These are phyloP conservation scores for Acanthococcus lagerstroemiae DNA, from an alignment of 2,888 invertebrate genomes.

Conservation along the genomic window DNA sequence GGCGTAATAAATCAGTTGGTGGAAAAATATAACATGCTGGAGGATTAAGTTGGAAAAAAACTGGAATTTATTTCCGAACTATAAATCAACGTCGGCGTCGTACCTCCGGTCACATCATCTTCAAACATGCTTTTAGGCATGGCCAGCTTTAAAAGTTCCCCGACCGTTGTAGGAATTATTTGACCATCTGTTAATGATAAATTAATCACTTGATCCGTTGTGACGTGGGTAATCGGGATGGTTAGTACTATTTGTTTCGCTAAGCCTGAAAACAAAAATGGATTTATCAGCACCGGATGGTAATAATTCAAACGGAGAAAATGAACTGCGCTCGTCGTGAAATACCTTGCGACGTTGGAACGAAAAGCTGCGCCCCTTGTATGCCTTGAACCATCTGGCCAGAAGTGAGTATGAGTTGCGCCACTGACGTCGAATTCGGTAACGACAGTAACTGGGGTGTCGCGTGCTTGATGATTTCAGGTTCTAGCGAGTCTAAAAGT, in stretches of 20 bases:
- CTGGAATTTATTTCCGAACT: too few relatives aligned
- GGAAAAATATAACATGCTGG: too few relatives aligned
- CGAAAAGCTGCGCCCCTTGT: slow-evolving; percentile 85
- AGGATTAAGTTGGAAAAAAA: too few relatives aligned
- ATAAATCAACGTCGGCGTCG: neutral
- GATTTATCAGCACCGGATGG: too few relatives aligned
- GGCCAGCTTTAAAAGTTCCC: slow-evolving; percentile 66
- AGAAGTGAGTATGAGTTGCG: slow-evolving; percentile 81
- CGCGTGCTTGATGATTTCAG: slow-evolving; percentile 21
- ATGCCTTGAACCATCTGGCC: slow-evolving; percentile 87
- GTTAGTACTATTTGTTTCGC: slow-evolving; percentile 92
- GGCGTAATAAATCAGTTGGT: too few relatives aligned
- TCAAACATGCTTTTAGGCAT: slow-evolving; percentile 26
- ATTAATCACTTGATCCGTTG: slow-evolving; percentile 63
- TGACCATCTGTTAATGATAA: slow-evolving; percentile 75
- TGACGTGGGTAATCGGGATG: slow-evolving; percentile 85
- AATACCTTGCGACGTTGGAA: slow-evolving; percentile 88
- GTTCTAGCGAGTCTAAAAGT: slow-evolving; percentile 8
- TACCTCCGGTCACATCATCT: slow-evolving; percentile 27
- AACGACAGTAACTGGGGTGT: slow-evolving; percentile 40
- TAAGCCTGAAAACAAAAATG: slow-evolving; percentile 54
- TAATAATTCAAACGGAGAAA: too few relatives aligned
- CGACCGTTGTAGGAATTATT: slow-evolving; percentile 71
- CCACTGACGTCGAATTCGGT: slow-evolving; percentile 59
- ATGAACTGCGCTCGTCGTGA: neutral